Percentiles rank a stretch among this genome's conserved stretches.
Evolutionary conservation across 2,797 vertebrate species (phyloP).

Genomic region (Characodon lateralis): DNA sequence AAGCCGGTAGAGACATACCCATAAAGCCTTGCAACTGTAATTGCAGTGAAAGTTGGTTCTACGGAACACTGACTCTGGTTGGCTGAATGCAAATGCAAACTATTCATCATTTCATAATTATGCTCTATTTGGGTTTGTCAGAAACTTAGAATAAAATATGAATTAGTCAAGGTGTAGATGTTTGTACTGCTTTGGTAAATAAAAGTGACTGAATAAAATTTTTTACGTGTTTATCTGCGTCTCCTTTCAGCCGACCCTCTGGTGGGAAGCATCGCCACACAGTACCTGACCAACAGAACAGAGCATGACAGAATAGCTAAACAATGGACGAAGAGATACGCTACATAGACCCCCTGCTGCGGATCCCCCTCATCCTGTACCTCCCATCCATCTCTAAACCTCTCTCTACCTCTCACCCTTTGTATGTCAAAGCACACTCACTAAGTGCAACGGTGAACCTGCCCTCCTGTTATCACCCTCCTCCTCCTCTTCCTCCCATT

Average conservation of each 20-base stretch:
- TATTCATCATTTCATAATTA: neutral
- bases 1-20: too few relatives aligned
- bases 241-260: constrained; percentile 89
- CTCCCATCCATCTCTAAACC: constrained; percentile 66
- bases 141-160: neutral
- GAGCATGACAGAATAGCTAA: constrained; percentile 99
- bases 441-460: constrained; percentile 90
- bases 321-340: constrained; percentile 98
- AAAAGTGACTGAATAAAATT: neutral
- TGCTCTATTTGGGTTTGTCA: neutral
- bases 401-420: constrained; percentile 80
- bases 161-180: neutral
- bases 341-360: constrained; percentile 84
- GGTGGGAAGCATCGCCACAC: constrained; percentile 97
- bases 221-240: constrained; percentile 8
- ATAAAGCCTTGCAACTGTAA: too few relatives aligned
- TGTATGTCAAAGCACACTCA: constrained; percentile 96
- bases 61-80: too few relatives aligned
- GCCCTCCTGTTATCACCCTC: constrained; percentile 47
- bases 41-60: too few relatives aligned
- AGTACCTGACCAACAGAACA: constrained; percentile 99
- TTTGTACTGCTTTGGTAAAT: neutral
- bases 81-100: neutral
- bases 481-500: constrained; percentile 73
- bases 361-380: constrained; percentile 13